Evolutionary conservation across 1,140 invertebrate species (phyloP).

Genomic region (Macrocentrus cingulum): DNA sequence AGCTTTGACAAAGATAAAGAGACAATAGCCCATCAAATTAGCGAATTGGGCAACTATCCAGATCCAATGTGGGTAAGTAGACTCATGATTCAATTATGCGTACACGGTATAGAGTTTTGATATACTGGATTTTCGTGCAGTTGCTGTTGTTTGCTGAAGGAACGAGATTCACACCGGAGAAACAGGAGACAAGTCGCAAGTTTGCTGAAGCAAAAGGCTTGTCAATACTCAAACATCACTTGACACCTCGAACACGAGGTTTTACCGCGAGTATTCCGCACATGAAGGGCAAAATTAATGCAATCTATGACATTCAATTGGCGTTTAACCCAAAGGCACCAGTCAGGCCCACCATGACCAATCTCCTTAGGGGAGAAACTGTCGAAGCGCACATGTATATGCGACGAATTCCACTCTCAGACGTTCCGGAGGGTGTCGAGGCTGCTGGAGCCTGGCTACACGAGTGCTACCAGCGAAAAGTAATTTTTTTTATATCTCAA

Average conservation of each 20-base stretch:
- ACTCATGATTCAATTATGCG: not conserved
- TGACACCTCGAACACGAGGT: slow-evolving; percentile 90
- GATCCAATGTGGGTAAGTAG: slow-evolving; percentile 81
- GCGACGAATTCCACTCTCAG: slow-evolving; percentile 77
- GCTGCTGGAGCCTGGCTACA: slow-evolving; percentile 80
- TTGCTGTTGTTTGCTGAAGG: slow-evolving; percentile 92
- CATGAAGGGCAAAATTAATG: slow-evolving; percentile 74
- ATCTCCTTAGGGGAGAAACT: slow-evolving; percentile 76
- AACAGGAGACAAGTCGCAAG: slow-evolving; percentile 84
- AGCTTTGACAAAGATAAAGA: slow-evolving; percentile 88
- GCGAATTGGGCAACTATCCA: slow-evolving; percentile 81
- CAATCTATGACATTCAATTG: slow-evolving; percentile 84
- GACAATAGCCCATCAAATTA: slow-evolving; percentile 78
- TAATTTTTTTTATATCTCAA: slow-evolving; percentile 41
- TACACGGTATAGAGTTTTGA: no score
- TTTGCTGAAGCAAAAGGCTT: slow-evolving; percentile 86
- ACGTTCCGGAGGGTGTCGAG: slow-evolving; percentile 79
- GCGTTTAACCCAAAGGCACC: slow-evolving; percentile 71
- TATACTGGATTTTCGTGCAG: no score
- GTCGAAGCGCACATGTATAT: slow-evolving; percentile 78
- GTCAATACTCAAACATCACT: slow-evolving; percentile 83
- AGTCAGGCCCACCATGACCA: slow-evolving; percentile 76
- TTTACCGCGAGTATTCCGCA: slow-evolving; percentile 78
- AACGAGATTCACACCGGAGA: slow-evolving; percentile 85
- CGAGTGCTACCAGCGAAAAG: slow-evolving; percentile 78